Percentiles rank a stretch among this genome's conserved stretches.
phyloP scores from a whole-genome alignment of 2,888 invertebrate genomes.

The Tribolium freemani region DNA sequence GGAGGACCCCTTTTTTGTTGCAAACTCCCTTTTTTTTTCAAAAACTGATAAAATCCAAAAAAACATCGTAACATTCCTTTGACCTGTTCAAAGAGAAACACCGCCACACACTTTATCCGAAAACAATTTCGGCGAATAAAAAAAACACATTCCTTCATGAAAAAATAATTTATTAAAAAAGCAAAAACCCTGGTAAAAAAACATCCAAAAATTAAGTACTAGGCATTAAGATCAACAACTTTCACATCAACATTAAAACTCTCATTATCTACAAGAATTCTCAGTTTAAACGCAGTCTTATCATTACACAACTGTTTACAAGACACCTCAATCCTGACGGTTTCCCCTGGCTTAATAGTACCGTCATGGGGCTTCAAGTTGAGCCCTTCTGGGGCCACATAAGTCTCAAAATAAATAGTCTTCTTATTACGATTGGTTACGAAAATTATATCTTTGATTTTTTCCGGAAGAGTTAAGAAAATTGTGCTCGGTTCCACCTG shows the following conservation, averaged over 20 bases:
- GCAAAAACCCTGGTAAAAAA: not conserved
- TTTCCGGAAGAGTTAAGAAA: slow-evolving; percentile 6
- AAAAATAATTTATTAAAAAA: slow-evolving; percentile 6
- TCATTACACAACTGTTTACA: not conserved
- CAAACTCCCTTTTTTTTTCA: too few species aligned
- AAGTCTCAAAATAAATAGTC: slow-evolving; percentile 13
- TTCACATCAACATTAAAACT: slow-evolving; percentile 26
- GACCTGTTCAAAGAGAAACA: too few species aligned
- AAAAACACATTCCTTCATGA: not conserved
- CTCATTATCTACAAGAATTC: slow-evolving; percentile 29
- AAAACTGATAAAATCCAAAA: too few species aligned
- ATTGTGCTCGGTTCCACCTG: slow-evolving; percentile 6
- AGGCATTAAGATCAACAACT: not conserved
- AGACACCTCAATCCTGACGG: not conserved
- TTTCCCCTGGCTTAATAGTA: not conserved
- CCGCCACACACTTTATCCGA: too few species aligned
- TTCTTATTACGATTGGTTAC: slow-evolving; percentile 12
- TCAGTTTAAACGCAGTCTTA: slow-evolving; percentile 23
- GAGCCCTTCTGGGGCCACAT: not conserved
- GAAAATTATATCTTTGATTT: slow-evolving; percentile 21
- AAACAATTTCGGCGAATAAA: too few species aligned
- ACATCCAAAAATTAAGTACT: too few species aligned
- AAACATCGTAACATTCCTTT: too few species aligned
- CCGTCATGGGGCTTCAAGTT: slow-evolving; percentile 3
- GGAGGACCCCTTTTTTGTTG: too few species aligned